phyloP scores from a whole-genome alignment of 1,140 invertebrate species.

The Cardiocondyla obscurior region DNA sequence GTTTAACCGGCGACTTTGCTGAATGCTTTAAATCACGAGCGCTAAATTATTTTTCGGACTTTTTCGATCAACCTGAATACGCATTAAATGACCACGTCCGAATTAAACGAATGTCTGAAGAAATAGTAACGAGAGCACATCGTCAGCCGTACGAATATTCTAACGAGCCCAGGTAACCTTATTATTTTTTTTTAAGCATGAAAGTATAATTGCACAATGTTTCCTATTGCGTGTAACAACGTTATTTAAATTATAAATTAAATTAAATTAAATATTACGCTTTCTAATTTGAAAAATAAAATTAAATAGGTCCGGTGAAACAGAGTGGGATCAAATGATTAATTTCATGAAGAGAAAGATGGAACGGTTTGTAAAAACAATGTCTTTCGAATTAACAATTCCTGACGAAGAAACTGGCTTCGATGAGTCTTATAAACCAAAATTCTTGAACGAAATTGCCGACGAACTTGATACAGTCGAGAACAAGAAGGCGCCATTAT shows the following conservation, averaged over 20 bases:
- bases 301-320: conserved; percentile 85
- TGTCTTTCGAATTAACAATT: conserved; percentile 89
- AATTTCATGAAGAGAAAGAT: conserved; percentile 89
- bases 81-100: conserved; percentile 88
- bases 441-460: conserved; percentile 92
- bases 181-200: neutral
- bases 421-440: conserved; percentile 88
- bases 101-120: conserved; percentile 87
- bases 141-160: conserved; percentile 87
- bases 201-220: neutral
- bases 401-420: conserved; percentile 88
- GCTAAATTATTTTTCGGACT: conserved; percentile 89
- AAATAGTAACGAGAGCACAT: conserved; percentile 85
- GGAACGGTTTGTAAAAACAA: conserved; percentile 89
- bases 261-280: neutral
- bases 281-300: neutral
- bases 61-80: conserved; percentile 86
- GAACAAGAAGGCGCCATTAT: conserved; percentile 90
- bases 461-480: conserved; percentile 92
- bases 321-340: conserved; percentile 91
- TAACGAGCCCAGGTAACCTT: conserved; percentile 85
- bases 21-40: conserved; percentile 92
- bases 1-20: conserved; percentile 89
- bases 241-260: neutral
- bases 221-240: neutral